Conservation (phyloP, 2,797 vertebrate species). For the Bradypus variegatus region DNA sequence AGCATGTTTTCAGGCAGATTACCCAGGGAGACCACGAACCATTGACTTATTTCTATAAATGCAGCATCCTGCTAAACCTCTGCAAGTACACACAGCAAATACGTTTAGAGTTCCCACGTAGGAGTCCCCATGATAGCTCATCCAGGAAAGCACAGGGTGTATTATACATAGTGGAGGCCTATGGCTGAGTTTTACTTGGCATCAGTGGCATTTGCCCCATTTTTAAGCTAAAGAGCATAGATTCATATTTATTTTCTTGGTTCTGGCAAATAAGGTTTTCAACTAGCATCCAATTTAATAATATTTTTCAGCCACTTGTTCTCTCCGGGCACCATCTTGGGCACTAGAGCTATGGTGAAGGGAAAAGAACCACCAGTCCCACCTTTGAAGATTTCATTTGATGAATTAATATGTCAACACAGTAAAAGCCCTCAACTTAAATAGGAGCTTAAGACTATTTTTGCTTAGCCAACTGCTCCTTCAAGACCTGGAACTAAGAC, state of each 20-base stretch:
- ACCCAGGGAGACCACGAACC: background rate
- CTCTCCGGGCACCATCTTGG: background rate
- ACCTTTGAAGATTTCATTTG: background rate
- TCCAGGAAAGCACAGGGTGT: background rate
- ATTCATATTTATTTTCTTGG: background rate
- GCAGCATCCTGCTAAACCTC: background rate
- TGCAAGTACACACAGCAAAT: no score
- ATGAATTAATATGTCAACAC: background rate
- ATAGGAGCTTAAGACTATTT: background rate
- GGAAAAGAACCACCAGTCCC: background rate
- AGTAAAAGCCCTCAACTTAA: background rate
- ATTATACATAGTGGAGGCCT: fast-evolving
- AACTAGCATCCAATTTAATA: background rate
- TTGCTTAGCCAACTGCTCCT: background rate
- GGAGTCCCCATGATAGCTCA: background rate
- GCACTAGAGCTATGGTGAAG: background rate
- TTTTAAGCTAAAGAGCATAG: background rate
- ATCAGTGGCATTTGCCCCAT: background rate
- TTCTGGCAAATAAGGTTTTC: background rate
- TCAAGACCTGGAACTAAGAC: background rate
- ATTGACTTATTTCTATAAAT: background rate
- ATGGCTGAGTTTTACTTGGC: background rate
- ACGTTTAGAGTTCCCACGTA: background rate
- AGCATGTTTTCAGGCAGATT: fast-evolving
- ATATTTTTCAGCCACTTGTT: background rate